These are phyloP conservation scores for Istiophorus platypterus DNA, from an alignment of 2,113 vertebrate genomes.

Conservation along the genomic window DNA sequence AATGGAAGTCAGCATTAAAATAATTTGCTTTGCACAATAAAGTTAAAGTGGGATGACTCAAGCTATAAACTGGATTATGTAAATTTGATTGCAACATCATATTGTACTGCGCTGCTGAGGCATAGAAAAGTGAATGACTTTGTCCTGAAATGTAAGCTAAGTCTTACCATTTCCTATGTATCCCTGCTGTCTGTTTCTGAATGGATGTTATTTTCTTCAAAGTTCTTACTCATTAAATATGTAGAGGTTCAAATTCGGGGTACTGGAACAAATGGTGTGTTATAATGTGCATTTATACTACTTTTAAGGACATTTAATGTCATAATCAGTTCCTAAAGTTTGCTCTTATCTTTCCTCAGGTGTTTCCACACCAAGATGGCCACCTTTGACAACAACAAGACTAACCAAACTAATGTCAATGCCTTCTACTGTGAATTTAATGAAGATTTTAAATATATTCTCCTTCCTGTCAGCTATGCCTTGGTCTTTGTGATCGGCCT, in stretches of 20 bases:
- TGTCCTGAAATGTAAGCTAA: not conserved
- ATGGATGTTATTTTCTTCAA: not conserved
- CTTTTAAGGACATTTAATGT: not conserved
- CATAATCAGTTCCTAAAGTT: not conserved
- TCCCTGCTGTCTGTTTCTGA: not conserved
- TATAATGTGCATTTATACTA: not conserved
- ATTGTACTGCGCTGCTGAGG: not conserved
- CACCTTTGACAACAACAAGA: constrained; percentile 29
- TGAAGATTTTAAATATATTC: constrained; percentile 93
- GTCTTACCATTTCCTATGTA: not conserved
- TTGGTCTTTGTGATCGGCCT: constrained; percentile 93
- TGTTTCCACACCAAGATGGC: constrained; percentile 63
- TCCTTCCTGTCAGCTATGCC: constrained; percentile 92
- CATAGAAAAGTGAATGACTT: constrained; percentile 11
- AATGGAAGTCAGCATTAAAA: not conserved
- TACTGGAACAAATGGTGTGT: not conserved
- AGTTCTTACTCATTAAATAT: not conserved
- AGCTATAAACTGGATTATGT: not conserved
- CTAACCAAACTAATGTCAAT: constrained; percentile 39
- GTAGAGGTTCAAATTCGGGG: not conserved
- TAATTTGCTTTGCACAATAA: constrained; percentile 1
- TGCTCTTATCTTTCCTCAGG: constrained; percentile 39
- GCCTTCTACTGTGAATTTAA: constrained; percentile 86
- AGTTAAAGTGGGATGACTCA: constrained; percentile 24
- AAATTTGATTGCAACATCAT: constrained; percentile 20